Evolutionary conservation across 2,797 vertebrate genomes (phyloP).

Genomic region (Pseudochromis fuscus): DNA sequence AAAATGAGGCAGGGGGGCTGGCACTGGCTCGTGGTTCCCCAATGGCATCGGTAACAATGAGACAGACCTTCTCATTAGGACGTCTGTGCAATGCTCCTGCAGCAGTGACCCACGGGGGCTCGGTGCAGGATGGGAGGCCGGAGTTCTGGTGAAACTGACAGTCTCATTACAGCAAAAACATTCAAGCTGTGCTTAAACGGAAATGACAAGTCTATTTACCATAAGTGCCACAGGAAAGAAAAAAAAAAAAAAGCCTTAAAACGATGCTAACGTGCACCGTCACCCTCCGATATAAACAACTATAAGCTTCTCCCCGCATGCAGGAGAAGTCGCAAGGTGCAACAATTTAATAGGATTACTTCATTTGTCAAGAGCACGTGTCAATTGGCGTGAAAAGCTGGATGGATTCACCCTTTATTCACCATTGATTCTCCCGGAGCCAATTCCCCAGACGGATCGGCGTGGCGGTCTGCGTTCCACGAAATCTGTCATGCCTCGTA

Average conservation of each 20-base stretch:
- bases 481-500: conserved; percentile 28
- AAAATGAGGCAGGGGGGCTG: conserved; percentile 24
- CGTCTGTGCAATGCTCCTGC: conserved; percentile 37
- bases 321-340: conserved; percentile 19
- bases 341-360: conserved; percentile 45
- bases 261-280: not conserved
- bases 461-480: conserved; percentile 25
- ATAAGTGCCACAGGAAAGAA: conserved; percentile 28
- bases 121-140: conserved; percentile 19
- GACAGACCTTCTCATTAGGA: conserved; percentile 56
- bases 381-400: conserved; percentile 38
- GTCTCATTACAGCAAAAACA: conserved; percentile 62
- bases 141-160: conserved; percentile 51
- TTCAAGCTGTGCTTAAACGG: conserved; percentile 58
- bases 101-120: conserved; percentile 52
- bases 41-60: conserved; percentile 54
- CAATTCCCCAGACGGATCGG: conserved; percentile 48
- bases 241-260: conserved; percentile 11
- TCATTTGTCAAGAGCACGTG: conserved; percentile 43
- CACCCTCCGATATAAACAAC: not conserved
- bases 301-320: not conserved
- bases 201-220: conserved; percentile 69
- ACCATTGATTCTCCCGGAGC: conserved; percentile 50
- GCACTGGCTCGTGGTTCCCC: conserved; percentile 26
- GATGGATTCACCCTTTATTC: conserved; percentile 47